These are phyloP conservation scores for Desoria tigrina DNA, from an alignment of 2,888 invertebrate genomes.

Conservation along the genomic window DNA sequence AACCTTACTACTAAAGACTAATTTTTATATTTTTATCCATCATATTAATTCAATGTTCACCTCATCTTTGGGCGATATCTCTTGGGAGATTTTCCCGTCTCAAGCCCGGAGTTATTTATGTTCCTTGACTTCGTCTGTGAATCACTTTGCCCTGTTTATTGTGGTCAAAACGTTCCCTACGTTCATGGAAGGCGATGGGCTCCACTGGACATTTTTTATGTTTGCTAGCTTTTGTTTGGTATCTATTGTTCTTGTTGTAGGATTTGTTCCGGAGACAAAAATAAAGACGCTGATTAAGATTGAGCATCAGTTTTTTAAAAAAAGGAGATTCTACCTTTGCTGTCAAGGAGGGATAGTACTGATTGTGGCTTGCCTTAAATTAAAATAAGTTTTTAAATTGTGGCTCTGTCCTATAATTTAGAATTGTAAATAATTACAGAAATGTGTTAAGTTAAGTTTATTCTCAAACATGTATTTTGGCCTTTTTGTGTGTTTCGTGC, in stretches of 20 bases:
- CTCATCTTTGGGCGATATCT: no score
- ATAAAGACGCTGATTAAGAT: slow-evolving; percentile 70
- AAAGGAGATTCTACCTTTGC: not conserved
- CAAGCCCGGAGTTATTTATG: slow-evolving; percentile 68
- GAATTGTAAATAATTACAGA: no score
- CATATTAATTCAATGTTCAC: no score
- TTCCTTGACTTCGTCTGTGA: slow-evolving; percentile 65
- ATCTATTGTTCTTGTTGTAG: slow-evolving; percentile 62
- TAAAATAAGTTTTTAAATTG: no score
- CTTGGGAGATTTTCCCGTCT: slow-evolving; percentile 67
- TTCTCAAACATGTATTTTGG: no score
- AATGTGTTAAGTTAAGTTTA: no score
- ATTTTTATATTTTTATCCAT: no score
- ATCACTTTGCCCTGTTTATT: slow-evolving; percentile 64
- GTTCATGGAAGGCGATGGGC: slow-evolving; percentile 61
- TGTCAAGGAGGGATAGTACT: not conserved
- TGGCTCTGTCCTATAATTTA: no score
- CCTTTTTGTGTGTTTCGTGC: no score
- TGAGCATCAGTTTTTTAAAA: slow-evolving; percentile 55
- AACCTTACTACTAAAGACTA: no score
- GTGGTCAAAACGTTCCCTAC: slow-evolving; percentile 65
- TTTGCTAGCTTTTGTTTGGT: slow-evolving; percentile 61
- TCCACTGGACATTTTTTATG: slow-evolving; percentile 63
- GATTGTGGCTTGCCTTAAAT: no score
- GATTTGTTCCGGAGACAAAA: slow-evolving; percentile 69